A percentile compares a stretch with the other conserved stretches of the same genome.
phyloP scores from a whole-genome alignment of 2,888 invertebrate species.

The Lacanobia wlatinum region DNA sequence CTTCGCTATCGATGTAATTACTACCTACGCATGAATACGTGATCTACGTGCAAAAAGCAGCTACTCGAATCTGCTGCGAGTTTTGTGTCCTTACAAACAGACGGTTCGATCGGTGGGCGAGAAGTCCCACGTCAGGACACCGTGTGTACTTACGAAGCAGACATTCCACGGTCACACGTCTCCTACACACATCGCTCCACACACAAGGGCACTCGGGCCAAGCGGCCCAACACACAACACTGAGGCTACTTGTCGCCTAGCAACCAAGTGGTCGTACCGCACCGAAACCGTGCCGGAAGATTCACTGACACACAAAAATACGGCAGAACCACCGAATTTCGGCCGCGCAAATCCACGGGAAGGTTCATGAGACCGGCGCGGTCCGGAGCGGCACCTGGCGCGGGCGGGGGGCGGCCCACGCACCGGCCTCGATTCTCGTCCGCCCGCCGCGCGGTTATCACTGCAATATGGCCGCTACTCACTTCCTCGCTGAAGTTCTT shows the following conservation, averaged over 20 bases:
- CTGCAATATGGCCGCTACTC: constrained; percentile 91
- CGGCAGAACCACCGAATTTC: constrained; percentile 88
- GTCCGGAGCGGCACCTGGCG: constrained; percentile 91
- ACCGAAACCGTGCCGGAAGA: constrained; percentile 85
- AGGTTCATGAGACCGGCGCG: constrained; percentile 91
- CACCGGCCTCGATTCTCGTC: constrained; percentile 91
- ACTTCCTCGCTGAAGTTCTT: constrained; percentile 91
- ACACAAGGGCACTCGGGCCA: constrained; percentile 88
- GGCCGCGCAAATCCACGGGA: constrained; percentile 91
- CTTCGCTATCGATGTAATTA: constrained; percentile 76
- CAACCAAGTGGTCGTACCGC: constrained; percentile 80
- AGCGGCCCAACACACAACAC: constrained; percentile 87
- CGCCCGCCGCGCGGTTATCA: constrained; percentile 91
- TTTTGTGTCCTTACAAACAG: constrained; percentile 59
- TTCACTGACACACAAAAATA: constrained; percentile 88
- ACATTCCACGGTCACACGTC: constrained; percentile 88
- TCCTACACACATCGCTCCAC: constrained; percentile 85
- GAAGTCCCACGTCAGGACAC: constrained; percentile 76
- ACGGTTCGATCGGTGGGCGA: constrained; percentile 71
- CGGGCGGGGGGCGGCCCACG: constrained; percentile 91
- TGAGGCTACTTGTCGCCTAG: constrained; percentile 73
- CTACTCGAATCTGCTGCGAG: constrained; percentile 67
- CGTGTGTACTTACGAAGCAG: constrained; percentile 87
- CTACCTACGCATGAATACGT: constrained; percentile 75
- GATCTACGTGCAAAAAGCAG: constrained; percentile 71